Percentiles rank a stretch among this genome's conserved stretches.
Conservation (phyloP, 2,888 invertebrate species). For the Tipula unca region DNA sequence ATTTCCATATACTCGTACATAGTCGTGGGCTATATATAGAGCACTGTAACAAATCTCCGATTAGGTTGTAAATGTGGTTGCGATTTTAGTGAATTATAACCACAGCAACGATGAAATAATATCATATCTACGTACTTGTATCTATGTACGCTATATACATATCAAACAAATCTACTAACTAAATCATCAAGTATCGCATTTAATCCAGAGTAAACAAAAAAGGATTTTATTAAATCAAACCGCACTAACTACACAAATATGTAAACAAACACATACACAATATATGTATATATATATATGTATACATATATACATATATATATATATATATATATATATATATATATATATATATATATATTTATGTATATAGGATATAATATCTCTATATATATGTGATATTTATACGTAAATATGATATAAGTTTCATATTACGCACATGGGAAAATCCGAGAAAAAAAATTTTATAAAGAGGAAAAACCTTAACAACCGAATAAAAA, state of each 20-base stretch:
- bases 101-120: background rate
- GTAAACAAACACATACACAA: background rate
- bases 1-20: background rate
- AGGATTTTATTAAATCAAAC: background rate
- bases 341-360: background rate
- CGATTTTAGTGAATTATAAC: background rate
- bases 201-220: background rate
- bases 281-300: background rate
- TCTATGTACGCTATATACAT: background rate
- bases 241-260: background rate
- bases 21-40: background rate
- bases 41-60: background rate
- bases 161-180: background rate
- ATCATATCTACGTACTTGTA: background rate
- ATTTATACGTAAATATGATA: background rate
- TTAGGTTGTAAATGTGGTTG: background rate
- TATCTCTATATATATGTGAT: background rate
- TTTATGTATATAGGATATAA: too few relatives aligned
- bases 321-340: too few relatives aligned
- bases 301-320: background rate
- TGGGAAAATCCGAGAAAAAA: background rate
- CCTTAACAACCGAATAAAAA: background rate
- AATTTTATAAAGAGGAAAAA: background rate
- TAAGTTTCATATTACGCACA: background rate
- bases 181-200: background rate